Conservation (phyloP, 2,888 invertebrate genomes). For the Cyaniris semiargus region DNA sequence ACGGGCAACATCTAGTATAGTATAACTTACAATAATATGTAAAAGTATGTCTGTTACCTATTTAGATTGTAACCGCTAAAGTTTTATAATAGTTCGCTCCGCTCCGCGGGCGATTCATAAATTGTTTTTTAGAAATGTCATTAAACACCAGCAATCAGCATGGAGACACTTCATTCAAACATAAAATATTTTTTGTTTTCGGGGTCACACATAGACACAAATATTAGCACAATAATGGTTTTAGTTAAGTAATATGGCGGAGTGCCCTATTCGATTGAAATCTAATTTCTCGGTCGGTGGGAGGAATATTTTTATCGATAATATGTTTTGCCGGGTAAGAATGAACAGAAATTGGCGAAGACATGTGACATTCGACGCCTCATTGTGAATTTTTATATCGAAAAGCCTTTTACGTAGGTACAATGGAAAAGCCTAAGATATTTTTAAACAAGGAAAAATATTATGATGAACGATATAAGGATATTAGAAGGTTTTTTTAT, state of each 20-base stretch:
- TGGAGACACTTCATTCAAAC: too few relatives aligned
- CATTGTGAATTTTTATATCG: slow-evolving; percentile 9
- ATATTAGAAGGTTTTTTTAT: not conserved
- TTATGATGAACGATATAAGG: not conserved
- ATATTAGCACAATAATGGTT: not conserved
- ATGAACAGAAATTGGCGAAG: slow-evolving; percentile 4
- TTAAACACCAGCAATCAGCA: too few relatives aligned
- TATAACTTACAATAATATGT: too few relatives aligned
- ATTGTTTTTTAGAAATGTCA: too few relatives aligned
- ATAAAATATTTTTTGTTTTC: too few relatives aligned
- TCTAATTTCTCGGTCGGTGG: not conserved
- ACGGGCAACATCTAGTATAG: too few relatives aligned
- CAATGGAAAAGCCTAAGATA: not conserved
- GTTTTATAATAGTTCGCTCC: too few relatives aligned
- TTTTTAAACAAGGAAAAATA: not conserved
- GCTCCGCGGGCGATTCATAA: too few relatives aligned
- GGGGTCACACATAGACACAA: too few relatives aligned
- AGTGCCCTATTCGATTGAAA: slow-evolving; percentile 38
- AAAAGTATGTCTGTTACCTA: too few relatives aligned
- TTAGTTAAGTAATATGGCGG: slow-evolving; percentile 5
- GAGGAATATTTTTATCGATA: slow-evolving; percentile 13
- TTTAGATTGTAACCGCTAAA: too few relatives aligned
- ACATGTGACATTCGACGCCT: slow-evolving; percentile 15
- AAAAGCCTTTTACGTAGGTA: not conserved
- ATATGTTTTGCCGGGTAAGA: slow-evolving; percentile 20